Percentiles rank a stretch among this genome's conserved stretches.
phyloP scores from a whole-genome alignment of 1,140 invertebrate species.

The Drosophila lini region DNA sequence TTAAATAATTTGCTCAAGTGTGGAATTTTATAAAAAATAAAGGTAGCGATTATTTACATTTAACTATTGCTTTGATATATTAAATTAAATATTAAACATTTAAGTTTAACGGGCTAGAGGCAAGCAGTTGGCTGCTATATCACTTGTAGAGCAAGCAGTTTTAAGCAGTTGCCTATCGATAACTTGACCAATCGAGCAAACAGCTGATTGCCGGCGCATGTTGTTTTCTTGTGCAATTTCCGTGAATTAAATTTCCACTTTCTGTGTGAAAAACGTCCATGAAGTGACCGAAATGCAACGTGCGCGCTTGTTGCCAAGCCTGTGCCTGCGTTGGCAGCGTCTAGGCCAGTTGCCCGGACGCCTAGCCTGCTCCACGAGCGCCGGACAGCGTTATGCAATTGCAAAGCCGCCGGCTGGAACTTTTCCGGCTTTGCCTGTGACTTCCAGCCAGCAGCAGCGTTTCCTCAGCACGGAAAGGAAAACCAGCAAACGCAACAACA shows the following conservation, averaged over 20 bases:
- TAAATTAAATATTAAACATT: neutral
- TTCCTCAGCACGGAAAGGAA: neutral
- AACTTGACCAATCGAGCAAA: neutral
- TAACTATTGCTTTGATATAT: neutral
- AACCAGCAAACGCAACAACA: neutral
- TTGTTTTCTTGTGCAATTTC: slow-evolving; percentile 13
- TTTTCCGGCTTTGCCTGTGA: neutral
- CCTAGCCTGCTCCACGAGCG: neutral
- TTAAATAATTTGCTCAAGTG: neutral
- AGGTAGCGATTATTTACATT: neutral
- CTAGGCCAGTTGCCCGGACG: slow-evolving; percentile 5
- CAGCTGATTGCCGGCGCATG: slow-evolving; percentile 45
- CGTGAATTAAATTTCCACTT: neutral
- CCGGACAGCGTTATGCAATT: slow-evolving; percentile 7
- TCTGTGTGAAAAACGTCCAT: neutral
- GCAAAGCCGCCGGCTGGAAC: neutral
- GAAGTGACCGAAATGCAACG: slow-evolving; percentile 46
- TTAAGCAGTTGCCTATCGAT: neutral
- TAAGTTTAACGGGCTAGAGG: neutral
- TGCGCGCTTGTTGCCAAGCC: slow-evolving; percentile 33
- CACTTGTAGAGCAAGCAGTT: neutral
- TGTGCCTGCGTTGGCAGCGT: slow-evolving; percentile 23
- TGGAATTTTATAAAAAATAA: too few species aligned
- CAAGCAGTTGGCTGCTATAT: neutral
- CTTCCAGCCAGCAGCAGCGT: neutral